Conservation (phyloP, 2,797 vertebrate genomes). For the Sebastes dallii region DNA sequence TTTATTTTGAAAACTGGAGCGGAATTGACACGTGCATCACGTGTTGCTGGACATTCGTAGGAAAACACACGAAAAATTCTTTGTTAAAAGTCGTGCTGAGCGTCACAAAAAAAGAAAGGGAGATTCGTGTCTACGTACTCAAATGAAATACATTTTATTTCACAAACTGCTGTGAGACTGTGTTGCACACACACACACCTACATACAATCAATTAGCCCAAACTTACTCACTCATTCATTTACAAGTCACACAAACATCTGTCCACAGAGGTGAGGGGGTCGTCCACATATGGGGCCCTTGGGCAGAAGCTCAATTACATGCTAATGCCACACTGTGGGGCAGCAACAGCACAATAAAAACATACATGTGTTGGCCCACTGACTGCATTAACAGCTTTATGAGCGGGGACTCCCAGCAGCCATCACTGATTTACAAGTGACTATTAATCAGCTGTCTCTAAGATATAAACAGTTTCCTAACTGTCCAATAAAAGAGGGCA, state of each 20-base stretch:
- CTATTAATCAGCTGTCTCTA: neutral
- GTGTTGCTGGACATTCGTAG: too few species aligned
- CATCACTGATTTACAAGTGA: neutral
- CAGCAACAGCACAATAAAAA: conserved; percentile 31
- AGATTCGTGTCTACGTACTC: too few species aligned
- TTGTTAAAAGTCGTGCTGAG: too few species aligned
- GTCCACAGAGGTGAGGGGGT: neutral
- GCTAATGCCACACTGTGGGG: conserved; percentile 46
- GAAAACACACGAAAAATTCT: too few species aligned
- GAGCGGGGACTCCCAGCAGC: neutral
- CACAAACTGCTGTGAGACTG: too few species aligned
- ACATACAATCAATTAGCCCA: neutral
- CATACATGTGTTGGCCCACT: conserved; percentile 17
- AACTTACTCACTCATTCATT: conserved; percentile 11
- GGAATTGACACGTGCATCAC: too few species aligned
- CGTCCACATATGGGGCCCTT: conserved; percentile 26
- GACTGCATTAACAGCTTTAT: conserved; percentile 23
- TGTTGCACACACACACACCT: neutral
- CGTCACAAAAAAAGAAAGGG: too few species aligned
- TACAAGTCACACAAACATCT: neutral
- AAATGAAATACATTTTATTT: too few species aligned
- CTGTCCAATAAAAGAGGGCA: neutral
- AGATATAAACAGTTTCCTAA: conserved; percentile 11
- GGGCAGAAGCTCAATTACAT: conserved; percentile 51
- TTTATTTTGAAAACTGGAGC: too few species aligned